Percentiles rank a stretch among this genome's conserved stretches.
Conservation (phyloP, 2,888 invertebrate genomes). For the Pseudococcus viburni region DNA sequence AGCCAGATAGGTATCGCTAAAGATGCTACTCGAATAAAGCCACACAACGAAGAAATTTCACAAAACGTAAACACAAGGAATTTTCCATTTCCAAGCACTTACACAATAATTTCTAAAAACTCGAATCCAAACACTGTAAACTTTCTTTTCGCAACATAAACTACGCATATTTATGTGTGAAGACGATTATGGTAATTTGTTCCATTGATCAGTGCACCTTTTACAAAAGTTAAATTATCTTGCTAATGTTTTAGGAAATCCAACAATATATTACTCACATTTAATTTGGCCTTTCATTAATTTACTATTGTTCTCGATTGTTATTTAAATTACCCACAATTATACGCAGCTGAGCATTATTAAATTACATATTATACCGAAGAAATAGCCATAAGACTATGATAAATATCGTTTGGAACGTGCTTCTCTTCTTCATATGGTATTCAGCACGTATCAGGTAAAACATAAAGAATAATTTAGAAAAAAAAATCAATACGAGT, state of each 20-base stretch:
- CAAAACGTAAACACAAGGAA: not conserved
- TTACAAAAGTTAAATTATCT: slow-evolving; percentile 11
- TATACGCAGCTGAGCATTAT: slow-evolving; percentile 17
- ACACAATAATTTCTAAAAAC: not conserved
- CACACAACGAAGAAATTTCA: not conserved
- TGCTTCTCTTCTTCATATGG: not conserved
- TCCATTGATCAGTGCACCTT: not conserved
- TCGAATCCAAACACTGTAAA: not conserved
- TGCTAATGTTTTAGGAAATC: not conserved
- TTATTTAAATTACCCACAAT: slow-evolving; percentile 42
- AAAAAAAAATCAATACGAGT: not conserved
- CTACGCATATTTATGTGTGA: not conserved
- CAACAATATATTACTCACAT: slow-evolving; percentile 19
- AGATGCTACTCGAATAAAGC: too few relatives aligned
- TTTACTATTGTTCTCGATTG: slow-evolving; percentile 27
- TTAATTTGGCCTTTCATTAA: slow-evolving; percentile 28
- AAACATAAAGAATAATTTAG: not conserved
- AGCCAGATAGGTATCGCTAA: too few relatives aligned
- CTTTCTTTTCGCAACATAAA: not conserved
- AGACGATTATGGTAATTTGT: slow-evolving; percentile 25
- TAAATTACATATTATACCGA: slow-evolving; percentile 19
- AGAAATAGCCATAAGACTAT: slow-evolving; percentile 13
- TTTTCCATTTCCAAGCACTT: not conserved
- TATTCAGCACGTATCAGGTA: slow-evolving; percentile 1
- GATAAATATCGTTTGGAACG: not conserved